Evolutionary conservation across 2,797 vertebrate species (phyloP).

Genomic region (Danio albolineatus): DNA sequence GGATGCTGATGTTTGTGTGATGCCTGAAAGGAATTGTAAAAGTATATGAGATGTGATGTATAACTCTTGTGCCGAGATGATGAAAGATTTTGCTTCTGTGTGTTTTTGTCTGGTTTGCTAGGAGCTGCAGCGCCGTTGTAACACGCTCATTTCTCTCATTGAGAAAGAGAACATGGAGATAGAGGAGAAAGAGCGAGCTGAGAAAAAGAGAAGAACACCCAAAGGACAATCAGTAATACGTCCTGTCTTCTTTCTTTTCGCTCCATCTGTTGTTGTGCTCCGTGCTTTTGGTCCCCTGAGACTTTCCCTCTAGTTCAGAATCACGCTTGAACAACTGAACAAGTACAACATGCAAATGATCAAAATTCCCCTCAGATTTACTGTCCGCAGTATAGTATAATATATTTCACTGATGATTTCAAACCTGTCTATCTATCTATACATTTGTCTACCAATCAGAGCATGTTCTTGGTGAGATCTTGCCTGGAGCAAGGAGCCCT

Average conservation of each 20-base stretch:
- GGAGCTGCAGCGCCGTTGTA: constrained; percentile 90
- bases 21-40: constrained; percentile 15
- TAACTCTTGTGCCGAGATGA: constrained; percentile 7
- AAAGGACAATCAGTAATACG: constrained; percentile 75
- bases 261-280: constrained; percentile 43
- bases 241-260: constrained; percentile 30
- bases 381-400: constrained; percentile 31
- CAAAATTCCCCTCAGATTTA: constrained; percentile 42
- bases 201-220: constrained; percentile 87
- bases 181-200: constrained; percentile 88
- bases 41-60: constrained; percentile 23
- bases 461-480: constrained; percentile 9
- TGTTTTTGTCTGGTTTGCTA: constrained; percentile 63
- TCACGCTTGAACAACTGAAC: constrained; percentile 42
- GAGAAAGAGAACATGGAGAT: constrained; percentile 92
- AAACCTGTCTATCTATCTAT: neutral
- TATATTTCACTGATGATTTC: constrained; percentile 3
- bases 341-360: constrained; percentile 44
- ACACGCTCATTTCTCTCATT: constrained; percentile 89
- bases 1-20: constrained; percentile 3
- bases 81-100: constrained; percentile 16
- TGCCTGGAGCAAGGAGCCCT: constrained; percentile 6
- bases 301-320: constrained; percentile 24
- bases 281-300: constrained; percentile 2
- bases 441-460: constrained; percentile 9